Percentiles rank a stretch among this genome's conserved stretches.
These are phyloP conservation scores for Pipistrellus pipistrellus DNA, from an alignment of 2,797 vertebrate genomes.

Conservation along the genomic window DNA sequence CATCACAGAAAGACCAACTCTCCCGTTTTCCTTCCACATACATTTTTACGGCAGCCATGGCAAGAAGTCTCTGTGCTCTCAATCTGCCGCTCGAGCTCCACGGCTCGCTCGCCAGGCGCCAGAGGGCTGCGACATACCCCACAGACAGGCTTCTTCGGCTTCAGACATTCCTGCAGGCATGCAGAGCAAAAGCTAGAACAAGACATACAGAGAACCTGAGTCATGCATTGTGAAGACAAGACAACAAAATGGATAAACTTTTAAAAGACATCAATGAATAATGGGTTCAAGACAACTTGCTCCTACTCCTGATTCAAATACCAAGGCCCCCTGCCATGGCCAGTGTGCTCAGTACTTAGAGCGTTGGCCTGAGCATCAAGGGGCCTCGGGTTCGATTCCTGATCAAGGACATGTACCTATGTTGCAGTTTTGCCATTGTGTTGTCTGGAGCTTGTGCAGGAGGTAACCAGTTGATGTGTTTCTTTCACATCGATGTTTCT, in stretches of 20 bases:
- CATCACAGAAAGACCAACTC: slow-evolving; percentile 35
- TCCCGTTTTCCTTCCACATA: slow-evolving; percentile 82
- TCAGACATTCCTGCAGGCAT: slow-evolving; percentile 97
- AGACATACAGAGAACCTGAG: slow-evolving; percentile 68
- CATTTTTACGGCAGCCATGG: slow-evolving; percentile 95
- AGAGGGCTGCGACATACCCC: slow-evolving; percentile 95
- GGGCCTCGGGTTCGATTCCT: no score
- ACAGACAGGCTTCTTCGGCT: slow-evolving; percentile 96
- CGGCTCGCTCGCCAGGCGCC: slow-evolving; percentile 91
- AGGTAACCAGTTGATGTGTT: no score
- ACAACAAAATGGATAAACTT: slow-evolving; percentile 70
- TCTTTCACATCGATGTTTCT: no score
- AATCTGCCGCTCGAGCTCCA: slow-evolving; percentile 93
- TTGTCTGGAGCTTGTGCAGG: no score
- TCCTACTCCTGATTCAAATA: slow-evolving; percentile 41
- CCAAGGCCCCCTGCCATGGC: neutral
- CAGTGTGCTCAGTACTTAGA: no score
- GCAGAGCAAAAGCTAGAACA: slow-evolving; percentile 94
- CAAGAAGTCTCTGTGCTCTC: slow-evolving; percentile 94
- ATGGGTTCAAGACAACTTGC: slow-evolving; percentile 56
- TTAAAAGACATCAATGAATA: slow-evolving; percentile 65
- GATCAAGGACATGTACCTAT: no score
- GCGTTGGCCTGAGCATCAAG: no score
- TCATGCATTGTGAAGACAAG: slow-evolving; percentile 77
- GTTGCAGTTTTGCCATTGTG: no score